These are phyloP conservation scores for Gadopsis marmoratus DNA, from an alignment of 2,797 vertebrate genomes.

Conservation along the genomic window DNA sequence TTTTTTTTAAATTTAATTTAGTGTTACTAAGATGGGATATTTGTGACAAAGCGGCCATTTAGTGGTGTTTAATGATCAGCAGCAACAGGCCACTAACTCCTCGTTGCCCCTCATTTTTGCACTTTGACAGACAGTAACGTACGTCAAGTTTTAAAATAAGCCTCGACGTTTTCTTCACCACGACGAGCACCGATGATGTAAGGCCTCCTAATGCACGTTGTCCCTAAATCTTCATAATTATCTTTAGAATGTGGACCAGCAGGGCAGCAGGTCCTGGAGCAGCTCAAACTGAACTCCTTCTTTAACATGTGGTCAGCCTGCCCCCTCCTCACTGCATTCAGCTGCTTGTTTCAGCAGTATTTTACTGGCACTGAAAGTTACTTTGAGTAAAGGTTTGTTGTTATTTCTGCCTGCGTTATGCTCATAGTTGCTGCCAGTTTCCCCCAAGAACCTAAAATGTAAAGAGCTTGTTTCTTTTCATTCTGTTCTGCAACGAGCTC, in stretches of 20 bases:
- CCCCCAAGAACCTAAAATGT: not conserved
- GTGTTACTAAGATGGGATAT: not conserved
- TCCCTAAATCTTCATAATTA: not conserved
- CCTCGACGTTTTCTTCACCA: not conserved
- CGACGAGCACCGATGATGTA: not conserved
- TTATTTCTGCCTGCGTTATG: not conserved
- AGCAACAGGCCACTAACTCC: not conserved
- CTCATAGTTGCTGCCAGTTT: not conserved
- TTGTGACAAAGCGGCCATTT: not conserved
- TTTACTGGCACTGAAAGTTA: not conserved
- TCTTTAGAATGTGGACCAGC: not conserved
- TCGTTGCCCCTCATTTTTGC: not conserved
- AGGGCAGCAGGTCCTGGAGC: not conserved
- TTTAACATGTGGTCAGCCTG: not conserved
- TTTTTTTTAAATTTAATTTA: not conserved
- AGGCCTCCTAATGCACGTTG: not conserved
- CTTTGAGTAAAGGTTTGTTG: not conserved
- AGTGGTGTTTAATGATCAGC: not conserved
- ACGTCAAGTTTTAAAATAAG: not conserved
- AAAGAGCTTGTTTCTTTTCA: too few relatives aligned
- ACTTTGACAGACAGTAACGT: not conserved
- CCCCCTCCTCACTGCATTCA: not conserved
- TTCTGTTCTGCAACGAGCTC: not conserved
- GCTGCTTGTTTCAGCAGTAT: too few relatives aligned
- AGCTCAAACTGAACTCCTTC: not conserved